Percentiles rank a stretch among this genome's conserved stretches.
phyloP scores from a whole-genome alignment of 2,888 invertebrate species.

The Crepidodera aurea region DNA sequence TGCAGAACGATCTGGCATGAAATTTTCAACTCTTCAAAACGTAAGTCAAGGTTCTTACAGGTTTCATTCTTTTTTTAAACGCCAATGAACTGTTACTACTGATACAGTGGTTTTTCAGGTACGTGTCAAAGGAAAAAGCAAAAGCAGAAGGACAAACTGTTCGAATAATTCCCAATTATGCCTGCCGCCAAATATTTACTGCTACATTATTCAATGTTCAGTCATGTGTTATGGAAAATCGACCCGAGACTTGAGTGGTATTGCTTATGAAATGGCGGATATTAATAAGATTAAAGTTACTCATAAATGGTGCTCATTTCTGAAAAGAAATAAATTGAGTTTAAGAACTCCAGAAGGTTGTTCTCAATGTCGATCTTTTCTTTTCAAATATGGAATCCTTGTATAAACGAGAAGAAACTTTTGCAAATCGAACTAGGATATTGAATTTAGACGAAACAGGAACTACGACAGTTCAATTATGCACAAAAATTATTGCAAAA shows the following conservation, averaged over 20 bases:
- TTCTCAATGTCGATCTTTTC: background rate
- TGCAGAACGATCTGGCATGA: background rate
- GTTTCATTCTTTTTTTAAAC: background rate
- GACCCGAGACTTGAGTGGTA: background rate
- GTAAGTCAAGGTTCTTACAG: background rate
- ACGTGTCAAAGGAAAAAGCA: background rate
- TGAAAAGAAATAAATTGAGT: background rate
- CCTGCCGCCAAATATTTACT: background rate
- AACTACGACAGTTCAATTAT: background rate
- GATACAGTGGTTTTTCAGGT: background rate
- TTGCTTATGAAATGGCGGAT: background rate
- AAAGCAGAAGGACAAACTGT: background rate
- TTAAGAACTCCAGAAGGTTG: background rate
- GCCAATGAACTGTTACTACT: background rate
- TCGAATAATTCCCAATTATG: background rate
- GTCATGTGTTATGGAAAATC: background rate
- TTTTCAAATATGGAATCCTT: background rate
- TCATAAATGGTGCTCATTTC: background rate
- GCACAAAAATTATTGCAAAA: background rate
- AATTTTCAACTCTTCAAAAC: background rate
- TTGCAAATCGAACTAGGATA: background rate
- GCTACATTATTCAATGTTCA: background rate
- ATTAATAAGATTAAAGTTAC: background rate
- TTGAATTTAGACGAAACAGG: slow-evolving; percentile 1
- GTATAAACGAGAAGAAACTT: background rate